Conservation (phyloP, 92 coral and sea anemone genomes). For the Porites evermanni region DNA sequence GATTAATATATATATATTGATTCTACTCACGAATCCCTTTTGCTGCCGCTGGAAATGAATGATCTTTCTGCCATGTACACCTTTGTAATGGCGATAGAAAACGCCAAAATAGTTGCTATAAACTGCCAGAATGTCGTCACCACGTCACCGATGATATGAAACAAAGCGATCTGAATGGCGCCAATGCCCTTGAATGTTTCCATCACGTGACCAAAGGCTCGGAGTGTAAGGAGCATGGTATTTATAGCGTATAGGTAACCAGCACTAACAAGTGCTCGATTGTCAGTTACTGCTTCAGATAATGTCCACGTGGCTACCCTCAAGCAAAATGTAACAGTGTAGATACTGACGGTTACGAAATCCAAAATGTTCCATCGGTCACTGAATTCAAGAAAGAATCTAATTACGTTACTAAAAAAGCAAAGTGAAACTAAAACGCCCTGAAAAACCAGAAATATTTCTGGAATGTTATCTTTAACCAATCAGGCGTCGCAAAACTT, state of each 20-base stretch:
- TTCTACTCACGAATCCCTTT: not conserved
- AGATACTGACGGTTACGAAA: too few species aligned
- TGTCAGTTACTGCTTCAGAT: not conserved
- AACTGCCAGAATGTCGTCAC: slow-evolving; percentile 2
- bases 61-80: not conserved
- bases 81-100: not conserved
- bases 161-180: not conserved
- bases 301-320: not conserved
- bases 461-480: too few species aligned
- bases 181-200: too few species aligned
- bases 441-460: too few species aligned
- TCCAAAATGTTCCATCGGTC: too few species aligned
- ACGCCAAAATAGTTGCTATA: not conserved
- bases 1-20: not conserved
- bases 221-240: too few species aligned
- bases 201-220: too few species aligned
- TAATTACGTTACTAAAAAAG: too few species aligned
- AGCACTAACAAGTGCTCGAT: not conserved
- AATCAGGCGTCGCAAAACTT: too few species aligned
- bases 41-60: not conserved
- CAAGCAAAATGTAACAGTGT: too few species aligned
- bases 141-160: too few species aligned
- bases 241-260: not conserved
- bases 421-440: too few species aligned
- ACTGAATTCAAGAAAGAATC: not conserved